phyloP scores from a whole-genome alignment of 2,888 invertebrate genomes.

The Ormyrus pomaceus region DNA sequence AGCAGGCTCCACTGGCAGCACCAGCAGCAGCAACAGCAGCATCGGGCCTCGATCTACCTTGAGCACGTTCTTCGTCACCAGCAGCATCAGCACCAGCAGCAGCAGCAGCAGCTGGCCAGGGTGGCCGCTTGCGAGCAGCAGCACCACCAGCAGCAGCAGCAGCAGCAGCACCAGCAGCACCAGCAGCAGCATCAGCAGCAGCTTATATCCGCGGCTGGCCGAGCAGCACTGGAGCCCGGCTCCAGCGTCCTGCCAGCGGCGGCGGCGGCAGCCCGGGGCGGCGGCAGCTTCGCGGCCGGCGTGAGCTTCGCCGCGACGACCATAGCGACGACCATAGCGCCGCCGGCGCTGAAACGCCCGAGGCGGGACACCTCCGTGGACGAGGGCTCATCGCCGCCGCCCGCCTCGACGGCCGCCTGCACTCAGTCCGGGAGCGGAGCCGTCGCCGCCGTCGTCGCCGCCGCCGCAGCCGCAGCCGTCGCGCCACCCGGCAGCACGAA shows the following conservation, averaged over 20 bases:
- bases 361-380: conserved; percentile 70
- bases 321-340: conserved; percentile 73
- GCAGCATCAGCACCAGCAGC: conserved; percentile 18
- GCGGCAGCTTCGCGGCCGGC: conserved; percentile 52
- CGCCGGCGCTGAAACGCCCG: conserved; percentile 75
- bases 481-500: conserved; percentile 58
- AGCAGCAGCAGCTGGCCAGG: conserved; percentile 21
- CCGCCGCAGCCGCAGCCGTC: conserved; percentile 61
- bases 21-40: conserved; percentile 26
- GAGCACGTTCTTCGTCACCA: neutral
- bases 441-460: conserved; percentile 21
- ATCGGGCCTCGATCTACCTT: neutral
- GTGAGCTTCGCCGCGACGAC: conserved; percentile 53
- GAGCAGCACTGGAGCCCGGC: neutral
- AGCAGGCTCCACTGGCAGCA: conserved; percentile 4
- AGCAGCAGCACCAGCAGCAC: conserved; percentile 4
- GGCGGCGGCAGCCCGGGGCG: conserved; percentile 40
- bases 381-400: conserved; percentile 74
- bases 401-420: conserved; percentile 64
- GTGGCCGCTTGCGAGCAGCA: conserved; percentile 35
- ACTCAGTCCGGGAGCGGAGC: neutral
- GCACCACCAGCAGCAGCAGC: conserved; percentile 42
- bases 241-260: conserved; percentile 20
- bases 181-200: conserved; percentile 18
- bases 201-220: neutral